Conservation (phyloP, 2,113 vertebrate genomes). For the Illadopsis cleaveri region DNA sequence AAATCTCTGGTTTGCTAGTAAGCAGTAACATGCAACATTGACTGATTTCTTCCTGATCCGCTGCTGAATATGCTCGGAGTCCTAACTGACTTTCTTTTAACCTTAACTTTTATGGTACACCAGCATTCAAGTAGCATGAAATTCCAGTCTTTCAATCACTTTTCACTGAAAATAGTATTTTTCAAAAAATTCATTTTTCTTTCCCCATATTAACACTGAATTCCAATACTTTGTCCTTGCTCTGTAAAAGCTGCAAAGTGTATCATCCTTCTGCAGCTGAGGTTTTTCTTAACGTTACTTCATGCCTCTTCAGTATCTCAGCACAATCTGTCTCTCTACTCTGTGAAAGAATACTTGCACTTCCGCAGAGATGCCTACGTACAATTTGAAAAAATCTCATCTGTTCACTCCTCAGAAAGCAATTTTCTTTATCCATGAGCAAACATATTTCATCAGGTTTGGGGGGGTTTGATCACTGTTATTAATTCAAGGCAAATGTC, state of each 20-base stretch:
- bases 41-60: background rate
- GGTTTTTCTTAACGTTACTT: background rate
- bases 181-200: background rate
- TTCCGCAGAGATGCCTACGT: fast-evolving
- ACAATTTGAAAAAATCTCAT: background rate
- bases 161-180: background rate
- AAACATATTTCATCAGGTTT: background rate
- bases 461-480: background rate
- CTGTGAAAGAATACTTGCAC: background rate
- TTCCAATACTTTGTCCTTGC: background rate
- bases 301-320: background rate
- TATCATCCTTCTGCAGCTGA: background rate
- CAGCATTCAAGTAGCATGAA: background rate
- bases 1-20: background rate
- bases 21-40: background rate
- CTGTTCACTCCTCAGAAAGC: background rate
- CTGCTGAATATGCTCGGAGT: background rate
- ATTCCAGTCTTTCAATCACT: background rate
- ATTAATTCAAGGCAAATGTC: background rate
- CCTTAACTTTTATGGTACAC: background rate
- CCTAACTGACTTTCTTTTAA: background rate
- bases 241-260: background rate
- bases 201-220: background rate
- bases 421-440: background rate
- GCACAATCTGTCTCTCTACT: background rate